These are phyloP conservation scores for Resseliella maxima DNA, from an alignment of 2,888 invertebrate species.

Conservation along the genomic window DNA sequence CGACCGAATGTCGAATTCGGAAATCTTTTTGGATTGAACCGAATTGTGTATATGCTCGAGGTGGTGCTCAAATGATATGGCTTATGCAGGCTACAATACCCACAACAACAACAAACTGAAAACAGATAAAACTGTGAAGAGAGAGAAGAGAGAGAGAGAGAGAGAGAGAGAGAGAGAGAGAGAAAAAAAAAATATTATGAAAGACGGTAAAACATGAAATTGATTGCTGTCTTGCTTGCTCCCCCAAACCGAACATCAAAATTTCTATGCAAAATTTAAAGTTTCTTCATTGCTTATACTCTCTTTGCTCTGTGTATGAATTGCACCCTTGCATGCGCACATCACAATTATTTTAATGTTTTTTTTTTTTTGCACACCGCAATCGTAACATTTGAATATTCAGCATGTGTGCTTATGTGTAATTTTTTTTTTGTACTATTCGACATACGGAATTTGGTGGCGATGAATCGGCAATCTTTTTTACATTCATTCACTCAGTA, in stretches of 20 bases:
- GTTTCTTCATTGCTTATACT: neutral
- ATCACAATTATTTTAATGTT: neutral
- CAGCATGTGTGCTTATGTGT: constrained; percentile 3
- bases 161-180: too few relatives aligned
- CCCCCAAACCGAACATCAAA: neutral
- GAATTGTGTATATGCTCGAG: neutral
- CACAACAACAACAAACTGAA: neutral
- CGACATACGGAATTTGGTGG: neutral
- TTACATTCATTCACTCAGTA: constrained; percentile 29
- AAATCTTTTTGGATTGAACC: neutral
- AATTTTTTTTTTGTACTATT: neutral
- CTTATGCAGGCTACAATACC: neutral
- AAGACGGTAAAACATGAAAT: constrained; percentile 56
- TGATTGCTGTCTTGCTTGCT: constrained; percentile 42
- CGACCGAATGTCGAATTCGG: constrained; percentile 27
- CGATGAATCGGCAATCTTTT: constrained; percentile 39
- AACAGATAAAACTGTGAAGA: constrained; percentile 32
- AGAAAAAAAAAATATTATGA: constrained; percentile 53
- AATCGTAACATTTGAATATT: constrained; percentile 48
- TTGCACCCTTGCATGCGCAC: constrained; percentile 17
- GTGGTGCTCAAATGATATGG: constrained; percentile 40
- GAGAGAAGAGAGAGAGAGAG: too few relatives aligned
- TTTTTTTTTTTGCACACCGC: constrained; percentile 21
- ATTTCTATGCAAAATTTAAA: constrained; percentile 4
- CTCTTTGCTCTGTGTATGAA: neutral